Conservation (phyloP, 30 jellyfish, hydroid and myxozoan species). For the Nemopilema nomurai region DNA sequence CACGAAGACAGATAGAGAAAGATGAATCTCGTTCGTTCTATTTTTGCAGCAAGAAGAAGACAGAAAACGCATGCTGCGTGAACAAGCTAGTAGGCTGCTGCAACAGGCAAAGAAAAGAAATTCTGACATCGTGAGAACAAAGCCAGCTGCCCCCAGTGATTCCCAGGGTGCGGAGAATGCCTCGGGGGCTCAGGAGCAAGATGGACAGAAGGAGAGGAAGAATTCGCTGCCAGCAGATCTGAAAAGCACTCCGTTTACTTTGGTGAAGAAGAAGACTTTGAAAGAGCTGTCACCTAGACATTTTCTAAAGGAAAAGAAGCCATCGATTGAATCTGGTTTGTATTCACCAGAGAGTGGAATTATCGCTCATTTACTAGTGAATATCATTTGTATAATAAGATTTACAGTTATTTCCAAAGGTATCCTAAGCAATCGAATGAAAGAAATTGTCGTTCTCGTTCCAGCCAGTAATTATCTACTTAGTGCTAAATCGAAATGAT, state of each 20-base stretch:
- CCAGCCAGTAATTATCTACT: no score
- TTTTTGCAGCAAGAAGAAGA: slow-evolving; percentile 87
- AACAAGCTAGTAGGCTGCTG: slow-evolving; percentile 88
- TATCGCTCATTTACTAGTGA: not conserved
- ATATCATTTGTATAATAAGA: not conserved
- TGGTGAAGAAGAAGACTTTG: slow-evolving; percentile 80
- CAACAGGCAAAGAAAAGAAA: slow-evolving; percentile 74
- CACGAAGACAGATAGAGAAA: no score
- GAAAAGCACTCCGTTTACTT: slow-evolving; percentile 73
- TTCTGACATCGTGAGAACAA: slow-evolving; percentile 27
- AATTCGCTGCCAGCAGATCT: slow-evolving; percentile 54
- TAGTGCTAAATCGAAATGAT: no score
- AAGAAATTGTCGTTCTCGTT: not conserved
- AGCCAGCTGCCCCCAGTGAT: slow-evolving; percentile 2
- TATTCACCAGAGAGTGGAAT: not conserved
- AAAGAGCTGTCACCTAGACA: slow-evolving; percentile 71
- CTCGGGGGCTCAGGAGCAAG: not conserved
- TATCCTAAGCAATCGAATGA: not conserved
- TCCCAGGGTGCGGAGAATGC: not conserved
- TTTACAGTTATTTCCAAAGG: not conserved
- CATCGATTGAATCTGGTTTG: slow-evolving; percentile 47
- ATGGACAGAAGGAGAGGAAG: not conserved
- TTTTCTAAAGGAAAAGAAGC: slow-evolving; percentile 61
- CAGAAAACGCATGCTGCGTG: slow-evolving; percentile 81
- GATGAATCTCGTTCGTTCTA: not conserved